Percentiles rank a stretch among this genome's conserved stretches.
Conservation (phyloP, 37 sponge, comb jelly and placozoan genomes). For the Ianthella basta region DNA sequence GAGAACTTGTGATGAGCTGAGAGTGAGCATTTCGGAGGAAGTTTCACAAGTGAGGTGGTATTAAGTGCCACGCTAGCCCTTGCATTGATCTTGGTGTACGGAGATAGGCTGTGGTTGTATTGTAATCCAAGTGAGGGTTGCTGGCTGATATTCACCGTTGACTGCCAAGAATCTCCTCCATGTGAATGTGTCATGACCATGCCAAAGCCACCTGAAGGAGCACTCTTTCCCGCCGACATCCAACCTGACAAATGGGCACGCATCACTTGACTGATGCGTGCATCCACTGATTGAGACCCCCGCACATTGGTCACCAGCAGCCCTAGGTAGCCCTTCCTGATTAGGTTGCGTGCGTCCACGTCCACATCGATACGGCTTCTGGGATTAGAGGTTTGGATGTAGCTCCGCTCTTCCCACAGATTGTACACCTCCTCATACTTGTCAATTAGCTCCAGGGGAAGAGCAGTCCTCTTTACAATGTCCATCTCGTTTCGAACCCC, state of each 20-base stretch:
- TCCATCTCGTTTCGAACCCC: conserved; percentile 80
- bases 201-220: neutral
- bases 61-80: neutral
- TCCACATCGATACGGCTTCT: conserved; percentile 54
- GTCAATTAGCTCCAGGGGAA: conserved; percentile 75
- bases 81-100: neutral
- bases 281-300: conserved; percentile 64
- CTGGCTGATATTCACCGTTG: neutral
- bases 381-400: conserved; percentile 72
- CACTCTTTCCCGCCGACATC: neutral
- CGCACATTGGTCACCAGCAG: conserved; percentile 39
- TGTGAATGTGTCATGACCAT: neutral
- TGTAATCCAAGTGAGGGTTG: neutral
- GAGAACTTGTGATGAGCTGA: neutral
- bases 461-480: conserved; percentile 61
- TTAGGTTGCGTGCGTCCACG: conserved; percentile 54
- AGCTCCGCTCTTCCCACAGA: conserved; percentile 81
- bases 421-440: conserved; percentile 75
- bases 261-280: conserved; percentile 6
- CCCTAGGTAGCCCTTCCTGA: conserved; percentile 23
- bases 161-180: neutral
- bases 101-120: neutral
- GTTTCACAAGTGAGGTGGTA: neutral
- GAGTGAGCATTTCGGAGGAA: conserved; percentile 26
- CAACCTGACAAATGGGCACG: neutral